Evolutionary conservation across 1,140 invertebrate genomes (phyloP), one percentile per base, ranked within the genome.

Genomic region (Thalassaphorura encarpata): DNA sequence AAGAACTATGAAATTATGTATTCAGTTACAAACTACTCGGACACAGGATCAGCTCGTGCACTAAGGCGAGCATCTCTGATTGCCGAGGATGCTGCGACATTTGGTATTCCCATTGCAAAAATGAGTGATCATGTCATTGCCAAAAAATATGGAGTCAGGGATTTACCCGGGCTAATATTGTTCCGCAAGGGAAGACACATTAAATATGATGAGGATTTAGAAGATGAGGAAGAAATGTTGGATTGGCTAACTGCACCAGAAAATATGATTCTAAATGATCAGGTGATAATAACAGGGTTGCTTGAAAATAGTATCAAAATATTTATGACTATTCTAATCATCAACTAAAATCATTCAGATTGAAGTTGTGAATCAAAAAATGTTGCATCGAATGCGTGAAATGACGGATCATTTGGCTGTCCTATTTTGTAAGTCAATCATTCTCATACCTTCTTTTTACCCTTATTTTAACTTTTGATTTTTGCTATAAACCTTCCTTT

Each of bases 231-330:
- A 70, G 89, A 94, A 72, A 80, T 96, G 24, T 75, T 95, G 6
- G 90, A 95, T 69, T 95, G 89, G 89, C 69, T 96, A 11, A 94
- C 89, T 0, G 85, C 89, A 69, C 89, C 90, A 0, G 86, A 89
- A 65, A 94, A 93, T 64, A 92, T 96, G 89, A 89, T 93, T 70
- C 75, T 93, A 28, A 89, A 84, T 1, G 90, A 95, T 73, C 84
- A 64, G 21, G 54, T 58, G 70, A 16, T 51, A 70, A 72, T 55
- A 11, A 36, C 33, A 11, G 33, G n/a, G 33, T n/a, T 11, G n/a
- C 21, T 43, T 43, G 13, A 19, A 6, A 43, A n/a, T 13, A 11
- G 11, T 43, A 13, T 6, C 13, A 43, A 43, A 8, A 43, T 13
- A 43, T 11, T 43, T 19, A 13, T 8, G 13, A 11, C 21, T 43